Percentiles rank a stretch among this genome's conserved stretches.
Evolutionary conservation across 64 coral and sea anemone species (phyloP).

Genomic region (Pocillopora damicornis): DNA sequence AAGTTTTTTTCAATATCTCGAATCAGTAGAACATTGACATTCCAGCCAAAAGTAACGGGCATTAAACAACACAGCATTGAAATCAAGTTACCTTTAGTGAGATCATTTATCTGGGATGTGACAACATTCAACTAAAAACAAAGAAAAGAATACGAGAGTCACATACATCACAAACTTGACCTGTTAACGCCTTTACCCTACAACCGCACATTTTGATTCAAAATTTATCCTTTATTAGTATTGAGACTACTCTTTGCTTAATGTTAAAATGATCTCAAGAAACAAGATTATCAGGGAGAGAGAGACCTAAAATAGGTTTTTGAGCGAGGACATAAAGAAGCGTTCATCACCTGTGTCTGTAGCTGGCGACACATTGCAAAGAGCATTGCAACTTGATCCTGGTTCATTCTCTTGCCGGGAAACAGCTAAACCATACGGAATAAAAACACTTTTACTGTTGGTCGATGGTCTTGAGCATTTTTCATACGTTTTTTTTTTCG

Average conservation of each 20-base stretch:
- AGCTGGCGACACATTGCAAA: constrained; percentile 5
- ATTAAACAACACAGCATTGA: background rate
- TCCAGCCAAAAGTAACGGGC: background rate
- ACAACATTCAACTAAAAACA: constrained; percentile 1
- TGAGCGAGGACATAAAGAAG: no score
- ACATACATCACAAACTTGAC: background rate
- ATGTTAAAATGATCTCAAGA: no score
- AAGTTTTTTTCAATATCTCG: no score
- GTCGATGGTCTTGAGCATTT: background rate
- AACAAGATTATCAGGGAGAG: no score
- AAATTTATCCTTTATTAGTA: no score
- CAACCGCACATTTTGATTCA: no score
- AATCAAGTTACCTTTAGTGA: background rate
- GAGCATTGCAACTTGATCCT: background rate
- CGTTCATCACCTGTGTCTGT: constrained; percentile 18
- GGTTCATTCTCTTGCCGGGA: background rate
- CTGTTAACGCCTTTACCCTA: background rate
- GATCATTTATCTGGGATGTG: constrained; percentile 16
- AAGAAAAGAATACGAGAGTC: background rate
- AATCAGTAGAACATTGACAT: background rate
- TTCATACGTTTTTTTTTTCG: background rate
- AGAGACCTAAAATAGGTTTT: no score
- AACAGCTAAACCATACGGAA: background rate
- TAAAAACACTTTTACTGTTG: background rate
- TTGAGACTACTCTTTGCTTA: no score